phyloP scores from a whole-genome alignment of 2,113 vertebrate genomes.

The Myiagra hebetior region DNA sequence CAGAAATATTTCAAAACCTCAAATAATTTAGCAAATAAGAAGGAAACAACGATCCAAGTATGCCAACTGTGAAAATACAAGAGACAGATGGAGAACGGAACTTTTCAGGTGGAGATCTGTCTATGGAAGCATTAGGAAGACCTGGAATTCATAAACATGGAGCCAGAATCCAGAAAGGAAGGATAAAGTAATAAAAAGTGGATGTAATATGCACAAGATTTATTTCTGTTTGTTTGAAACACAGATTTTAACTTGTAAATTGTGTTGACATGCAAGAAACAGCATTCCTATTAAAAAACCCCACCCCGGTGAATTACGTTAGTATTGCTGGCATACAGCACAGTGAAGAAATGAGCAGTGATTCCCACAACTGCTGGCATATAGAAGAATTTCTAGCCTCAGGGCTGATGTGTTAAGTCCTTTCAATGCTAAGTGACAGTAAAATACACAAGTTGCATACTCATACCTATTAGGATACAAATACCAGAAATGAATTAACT shows the following conservation, averaged over 20 bases:
- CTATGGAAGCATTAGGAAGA: background rate
- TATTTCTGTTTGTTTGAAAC: background rate
- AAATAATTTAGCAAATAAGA: slow-evolving; percentile 15
- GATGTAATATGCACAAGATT: background rate
- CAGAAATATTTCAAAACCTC: background rate
- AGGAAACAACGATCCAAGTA: background rate
- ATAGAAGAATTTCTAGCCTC: background rate
- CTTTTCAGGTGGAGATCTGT: background rate
- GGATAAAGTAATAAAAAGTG: background rate
- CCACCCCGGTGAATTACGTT: background rate
- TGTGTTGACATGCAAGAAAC: background rate
- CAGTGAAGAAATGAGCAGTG: background rate
- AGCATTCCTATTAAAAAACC: background rate
- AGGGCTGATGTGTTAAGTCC: background rate
- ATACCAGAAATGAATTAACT: background rate
- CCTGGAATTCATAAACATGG: background rate
- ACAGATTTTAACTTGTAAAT: background rate
- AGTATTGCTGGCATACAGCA: background rate
- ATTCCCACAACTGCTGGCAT: background rate
- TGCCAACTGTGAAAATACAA: background rate
- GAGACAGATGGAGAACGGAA: background rate
- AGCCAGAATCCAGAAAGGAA: background rate
- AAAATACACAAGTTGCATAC: background rate
- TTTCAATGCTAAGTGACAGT: background rate
- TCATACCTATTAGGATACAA: background rate